Evolutionary conservation across 2,888 invertebrate genomes (phyloP), one percentile per base, ranked within the genome.

Genomic region (Apocheima hispidaria): DNA sequence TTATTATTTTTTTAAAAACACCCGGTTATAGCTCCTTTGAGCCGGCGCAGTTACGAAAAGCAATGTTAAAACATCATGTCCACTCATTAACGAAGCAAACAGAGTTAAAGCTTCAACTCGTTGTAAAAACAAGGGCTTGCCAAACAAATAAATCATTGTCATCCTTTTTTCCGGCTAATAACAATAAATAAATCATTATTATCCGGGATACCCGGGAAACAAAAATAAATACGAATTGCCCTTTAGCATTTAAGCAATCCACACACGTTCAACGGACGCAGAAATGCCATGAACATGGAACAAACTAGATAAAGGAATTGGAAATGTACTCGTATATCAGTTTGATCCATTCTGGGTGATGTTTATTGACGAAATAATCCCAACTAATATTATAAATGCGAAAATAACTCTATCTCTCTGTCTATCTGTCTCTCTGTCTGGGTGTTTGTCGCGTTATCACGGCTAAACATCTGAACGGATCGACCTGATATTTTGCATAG

Each of bases 171-270:
- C 48, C 48, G 49, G 41, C 18, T 16, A 38, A 53, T 48, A 30
- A 53, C 35, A 53, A 60, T 49, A 60, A 49, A 60, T 53, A 30
- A 44, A 51, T 60, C 53, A 53, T 59, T 51, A 51, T 58, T 52
- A 52, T 52, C 46, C 52, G 52, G 50, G 40, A 18, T 53, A 40
- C n/a, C 46, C 52, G 52, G 50, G 40, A 16, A 52, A 40, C 18
- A 53, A 48, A 41, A 35, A 60, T 53, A 60, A 52, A 59, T 38
- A 40, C 18, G 33, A 35, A 18, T 35, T 9, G 38, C n/a, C 30
- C 36, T 36, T 50, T 36, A 43, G 23, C 30, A 30, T 30, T 44
- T 43, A 43, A 46, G 49, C 26, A 40, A 10, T 48, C 40, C 18
- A 10, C 35, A 44, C 53, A 53, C 43, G 53, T 35, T 16, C 33